Conservation (phyloP, 2,888 invertebrate species). For the Mythimna pallens region DNA sequence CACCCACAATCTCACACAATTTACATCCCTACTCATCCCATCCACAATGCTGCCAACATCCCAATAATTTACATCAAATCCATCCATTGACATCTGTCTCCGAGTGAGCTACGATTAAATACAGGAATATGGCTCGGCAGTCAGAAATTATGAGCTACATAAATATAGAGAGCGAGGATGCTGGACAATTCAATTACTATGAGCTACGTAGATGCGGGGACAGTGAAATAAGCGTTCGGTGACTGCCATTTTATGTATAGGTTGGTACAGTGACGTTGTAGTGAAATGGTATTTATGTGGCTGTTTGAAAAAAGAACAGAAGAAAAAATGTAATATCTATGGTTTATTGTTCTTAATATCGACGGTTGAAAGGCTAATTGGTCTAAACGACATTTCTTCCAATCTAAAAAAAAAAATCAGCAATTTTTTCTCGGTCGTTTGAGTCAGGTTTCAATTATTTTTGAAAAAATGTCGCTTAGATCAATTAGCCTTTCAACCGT, state of each 20-base stretch:
- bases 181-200: slow-evolving; percentile 69
- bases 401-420: too few species aligned
- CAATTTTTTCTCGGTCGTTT: too few species aligned
- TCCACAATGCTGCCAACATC: slow-evolving; percentile 27
- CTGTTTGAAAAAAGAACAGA: background rate
- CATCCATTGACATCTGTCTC: slow-evolving; percentile 57
- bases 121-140: slow-evolving; percentile 48
- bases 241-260: slow-evolving; percentile 55
- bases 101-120: slow-evolving; percentile 62
- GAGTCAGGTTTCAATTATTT: too few species aligned
- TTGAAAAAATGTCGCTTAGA: too few species aligned
- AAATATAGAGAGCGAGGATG: slow-evolving; percentile 58
- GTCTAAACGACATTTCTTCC: too few species aligned
- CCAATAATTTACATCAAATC: slow-evolving; percentile 59
- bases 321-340: background rate
- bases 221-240: slow-evolving; percentile 58
- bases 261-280: background rate
- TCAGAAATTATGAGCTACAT: slow-evolving; percentile 62
- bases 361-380: too few species aligned
- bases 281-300: background rate
- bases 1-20: background rate
- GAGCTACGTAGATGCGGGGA: slow-evolving; percentile 58
- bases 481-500: too few species aligned
- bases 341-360: too few species aligned
- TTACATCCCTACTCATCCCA: background rate